A percentile compares a stretch with the other conserved stretches of the same genome.
Evolutionary conservation across 2,113 vertebrate species (phyloP).

Genomic region (Mesitornis unicolor): DNA sequence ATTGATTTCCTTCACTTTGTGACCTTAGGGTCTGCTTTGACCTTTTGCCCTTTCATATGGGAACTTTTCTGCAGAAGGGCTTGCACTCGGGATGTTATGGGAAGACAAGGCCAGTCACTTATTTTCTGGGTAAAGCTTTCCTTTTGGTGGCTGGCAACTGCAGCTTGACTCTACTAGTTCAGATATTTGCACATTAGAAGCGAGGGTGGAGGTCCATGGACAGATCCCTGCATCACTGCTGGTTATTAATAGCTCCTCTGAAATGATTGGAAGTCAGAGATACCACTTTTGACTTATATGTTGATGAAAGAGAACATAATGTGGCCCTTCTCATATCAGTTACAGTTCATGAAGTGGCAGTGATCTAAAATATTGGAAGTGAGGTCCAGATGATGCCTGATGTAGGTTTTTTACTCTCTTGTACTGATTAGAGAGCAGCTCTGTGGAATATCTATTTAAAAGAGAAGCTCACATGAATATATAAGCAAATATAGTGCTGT

Average conservation of each 20-base stretch:
- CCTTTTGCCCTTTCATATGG: not conserved
- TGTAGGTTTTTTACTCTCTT: not conserved
- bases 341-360: not conserved
- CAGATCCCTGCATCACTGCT: not conserved
- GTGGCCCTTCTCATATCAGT: not conserved
- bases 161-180: not conserved
- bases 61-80: not conserved
- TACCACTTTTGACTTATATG: not conserved
- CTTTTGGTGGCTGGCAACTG: not conserved
- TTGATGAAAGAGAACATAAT: not conserved
- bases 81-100: rapidly evolving
- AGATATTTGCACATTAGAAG: not conserved
- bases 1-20: not conserved
- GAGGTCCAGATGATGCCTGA: not conserved
- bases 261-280: not conserved
- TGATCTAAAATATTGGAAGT: not conserved
- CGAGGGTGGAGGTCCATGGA: not conserved
- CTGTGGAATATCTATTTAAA: not conserved
- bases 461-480: not conserved
- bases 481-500: not conserved
- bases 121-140: not conserved
- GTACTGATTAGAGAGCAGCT: not conserved
- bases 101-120: not conserved
- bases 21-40: not conserved
- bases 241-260: not conserved